Percentiles rank a stretch among this genome's conserved stretches.
phyloP scores from a whole-genome alignment of 2,113 vertebrate genomes.

The Scortum barcoo region DNA sequence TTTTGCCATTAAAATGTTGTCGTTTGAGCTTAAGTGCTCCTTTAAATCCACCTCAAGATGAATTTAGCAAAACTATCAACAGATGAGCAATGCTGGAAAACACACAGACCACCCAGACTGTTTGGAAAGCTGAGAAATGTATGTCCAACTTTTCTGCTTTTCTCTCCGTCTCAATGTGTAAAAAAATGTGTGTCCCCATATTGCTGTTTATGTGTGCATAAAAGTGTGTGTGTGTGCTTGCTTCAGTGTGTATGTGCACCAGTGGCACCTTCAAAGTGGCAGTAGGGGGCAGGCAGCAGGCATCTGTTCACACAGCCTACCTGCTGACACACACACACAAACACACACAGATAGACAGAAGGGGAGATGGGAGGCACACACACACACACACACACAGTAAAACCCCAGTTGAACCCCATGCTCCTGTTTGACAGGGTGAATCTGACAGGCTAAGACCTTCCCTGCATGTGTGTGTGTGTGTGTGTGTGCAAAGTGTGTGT shows the following conservation, averaged over 20 bases:
- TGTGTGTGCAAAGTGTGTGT: neutral
- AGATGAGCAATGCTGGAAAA: neutral
- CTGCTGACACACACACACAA: conserved; percentile 27
- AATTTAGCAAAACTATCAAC: neutral
- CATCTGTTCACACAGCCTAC: conserved; percentile 45
- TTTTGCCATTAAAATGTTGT: neutral
- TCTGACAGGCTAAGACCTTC: conserved; percentile 28
- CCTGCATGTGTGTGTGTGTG: neutral
- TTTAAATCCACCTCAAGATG: neutral
- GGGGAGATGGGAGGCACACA: neutral
- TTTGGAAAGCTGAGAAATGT: conserved; percentile 10
- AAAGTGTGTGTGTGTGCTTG: neutral
- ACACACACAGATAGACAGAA: neutral
- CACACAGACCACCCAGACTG: conserved; percentile 15
- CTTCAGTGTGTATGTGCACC: neutral
- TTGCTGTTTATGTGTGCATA: neutral
- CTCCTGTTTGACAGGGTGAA: conserved; percentile 36
- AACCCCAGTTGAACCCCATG: conserved; percentile 7
- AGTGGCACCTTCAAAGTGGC: conserved; percentile 22
- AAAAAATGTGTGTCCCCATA: neutral
- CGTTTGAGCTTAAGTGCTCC: neutral
- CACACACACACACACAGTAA: neutral
- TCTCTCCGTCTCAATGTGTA: neutral
- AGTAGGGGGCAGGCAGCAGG: conserved; percentile 19
- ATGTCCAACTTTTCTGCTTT: neutral